Conservation (phyloP, 2,888 invertebrate species). For the Eugnorisma glareosa region DNA sequence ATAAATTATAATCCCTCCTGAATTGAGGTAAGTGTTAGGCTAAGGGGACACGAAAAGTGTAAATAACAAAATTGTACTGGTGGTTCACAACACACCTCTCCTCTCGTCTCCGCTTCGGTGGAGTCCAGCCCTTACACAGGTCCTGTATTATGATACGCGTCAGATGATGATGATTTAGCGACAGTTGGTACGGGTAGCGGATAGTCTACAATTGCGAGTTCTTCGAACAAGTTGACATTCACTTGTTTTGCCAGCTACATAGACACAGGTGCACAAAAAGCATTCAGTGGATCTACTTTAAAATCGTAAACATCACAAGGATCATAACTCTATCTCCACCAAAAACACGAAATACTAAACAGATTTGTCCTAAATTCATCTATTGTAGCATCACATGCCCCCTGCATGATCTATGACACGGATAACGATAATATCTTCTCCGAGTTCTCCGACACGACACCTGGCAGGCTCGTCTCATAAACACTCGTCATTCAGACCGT, state of each 20-base stretch:
- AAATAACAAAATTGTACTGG: too few relatives aligned
- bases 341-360: not conserved
- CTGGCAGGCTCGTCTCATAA: conserved; percentile 55
- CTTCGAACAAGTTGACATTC: too few relatives aligned
- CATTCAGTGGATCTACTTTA: not conserved
- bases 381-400: not conserved
- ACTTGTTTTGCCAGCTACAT: too few relatives aligned
- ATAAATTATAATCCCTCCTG: not conserved
- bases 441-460: conserved; percentile 41
- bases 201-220: not conserved
- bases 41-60: not conserved
- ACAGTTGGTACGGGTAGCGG: not conserved
- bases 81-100: too few relatives aligned
- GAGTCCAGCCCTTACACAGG: not conserved
- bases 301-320: not conserved
- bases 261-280: not conserved
- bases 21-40: not conserved
- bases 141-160: too few relatives aligned
- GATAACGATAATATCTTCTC: conserved; percentile 33
- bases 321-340: not conserved
- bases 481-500: conserved; percentile 65
- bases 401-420: conserved; percentile 28
- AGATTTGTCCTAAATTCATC: conserved; percentile 15
- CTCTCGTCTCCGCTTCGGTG: too few relatives aligned
- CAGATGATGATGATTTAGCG: not conserved